Evolutionary conservation across 2,113 vertebrate genomes (phyloP).

Genomic region (Poeciliopsis occidentalis): DNA sequence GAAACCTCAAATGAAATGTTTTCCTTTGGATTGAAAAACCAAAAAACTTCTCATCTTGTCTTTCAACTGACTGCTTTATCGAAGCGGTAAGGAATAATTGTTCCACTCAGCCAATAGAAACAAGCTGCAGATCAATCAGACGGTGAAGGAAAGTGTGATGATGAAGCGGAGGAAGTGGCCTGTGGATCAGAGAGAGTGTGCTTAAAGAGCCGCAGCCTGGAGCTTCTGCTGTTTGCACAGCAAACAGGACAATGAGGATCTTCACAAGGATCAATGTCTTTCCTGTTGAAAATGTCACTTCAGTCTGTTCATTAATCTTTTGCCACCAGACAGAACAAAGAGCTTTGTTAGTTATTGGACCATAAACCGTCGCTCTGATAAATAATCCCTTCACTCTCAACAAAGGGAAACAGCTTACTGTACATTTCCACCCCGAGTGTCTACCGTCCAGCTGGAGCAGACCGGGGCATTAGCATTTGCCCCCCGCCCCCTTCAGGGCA

Average conservation of each 20-base stretch:
- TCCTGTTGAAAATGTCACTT: conserved; percentile 75
- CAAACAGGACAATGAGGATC: conserved; percentile 69
- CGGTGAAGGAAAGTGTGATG: conserved; percentile 34
- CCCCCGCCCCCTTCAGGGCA: not conserved
- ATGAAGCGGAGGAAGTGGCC: conserved; percentile 41
- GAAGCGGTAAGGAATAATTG: too few species aligned
- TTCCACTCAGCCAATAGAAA: conserved; percentile 15
- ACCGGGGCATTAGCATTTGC: not conserved
- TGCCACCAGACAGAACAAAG: conserved; percentile 68
- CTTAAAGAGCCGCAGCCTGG: conserved; percentile 12
- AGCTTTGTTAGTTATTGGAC: conserved; percentile 64
- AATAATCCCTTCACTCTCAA: conserved; percentile 57
- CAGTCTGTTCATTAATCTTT: conserved; percentile 73
- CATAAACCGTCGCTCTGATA: conserved; percentile 53
- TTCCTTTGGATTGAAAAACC: conserved; percentile 42
- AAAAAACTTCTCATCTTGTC: conserved; percentile 36
- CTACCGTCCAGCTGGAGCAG: not conserved
- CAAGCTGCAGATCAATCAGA: not conserved
- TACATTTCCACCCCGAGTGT: conserved; percentile 38
- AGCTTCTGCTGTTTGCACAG: conserved; percentile 59
- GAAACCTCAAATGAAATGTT: not conserved
- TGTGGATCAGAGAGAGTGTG: conserved; percentile 35
- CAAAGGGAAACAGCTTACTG: conserved; percentile 59
- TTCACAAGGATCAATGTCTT: conserved; percentile 73
- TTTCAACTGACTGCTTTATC: not conserved